Evolutionary conservation across 1,140 invertebrate genomes (phyloP).

Genomic region (Ceratitis capitata): DNA sequence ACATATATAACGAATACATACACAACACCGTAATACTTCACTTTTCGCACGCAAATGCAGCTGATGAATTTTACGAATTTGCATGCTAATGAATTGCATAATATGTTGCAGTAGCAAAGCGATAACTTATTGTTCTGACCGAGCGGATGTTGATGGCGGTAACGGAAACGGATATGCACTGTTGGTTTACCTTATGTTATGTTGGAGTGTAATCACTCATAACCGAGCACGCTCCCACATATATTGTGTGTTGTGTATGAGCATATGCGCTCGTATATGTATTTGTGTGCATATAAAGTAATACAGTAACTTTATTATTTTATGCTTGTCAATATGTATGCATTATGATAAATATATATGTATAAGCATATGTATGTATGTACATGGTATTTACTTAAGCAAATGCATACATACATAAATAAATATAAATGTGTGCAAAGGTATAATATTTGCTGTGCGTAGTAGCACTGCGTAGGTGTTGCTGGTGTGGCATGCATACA

Average conservation of each 20-base stretch:
- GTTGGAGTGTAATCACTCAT: too few relatives aligned
- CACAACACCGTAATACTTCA: neutral
- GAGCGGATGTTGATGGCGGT: constrained; percentile 18
- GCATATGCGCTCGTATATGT: neutral
- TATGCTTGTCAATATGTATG: neutral
- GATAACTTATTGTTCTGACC: constrained; percentile 26
- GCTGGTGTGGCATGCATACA: neutral
- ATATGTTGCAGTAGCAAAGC: constrained; percentile 14
- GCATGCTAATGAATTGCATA: constrained; percentile 35
- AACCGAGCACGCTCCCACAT: too few relatives aligned
- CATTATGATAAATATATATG: neutral
- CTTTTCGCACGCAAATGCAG: neutral
- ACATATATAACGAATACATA: neutral
- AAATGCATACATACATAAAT: neutral
- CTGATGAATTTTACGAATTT: constrained; percentile 36
- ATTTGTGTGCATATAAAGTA: neutral
- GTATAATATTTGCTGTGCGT: neutral
- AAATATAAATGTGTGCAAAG: neutral
- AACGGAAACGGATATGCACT: constrained; percentile 12
- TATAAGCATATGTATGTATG: neutral
- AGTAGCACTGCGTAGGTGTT: neutral
- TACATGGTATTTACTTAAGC: neutral
- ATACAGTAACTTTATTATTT: constrained; percentile 4
- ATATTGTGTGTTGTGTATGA: too few relatives aligned
- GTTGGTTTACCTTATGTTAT: constrained; percentile 5